Conservation (phyloP, 2,888 invertebrate species). For the Glaucopsyche alexis region DNA sequence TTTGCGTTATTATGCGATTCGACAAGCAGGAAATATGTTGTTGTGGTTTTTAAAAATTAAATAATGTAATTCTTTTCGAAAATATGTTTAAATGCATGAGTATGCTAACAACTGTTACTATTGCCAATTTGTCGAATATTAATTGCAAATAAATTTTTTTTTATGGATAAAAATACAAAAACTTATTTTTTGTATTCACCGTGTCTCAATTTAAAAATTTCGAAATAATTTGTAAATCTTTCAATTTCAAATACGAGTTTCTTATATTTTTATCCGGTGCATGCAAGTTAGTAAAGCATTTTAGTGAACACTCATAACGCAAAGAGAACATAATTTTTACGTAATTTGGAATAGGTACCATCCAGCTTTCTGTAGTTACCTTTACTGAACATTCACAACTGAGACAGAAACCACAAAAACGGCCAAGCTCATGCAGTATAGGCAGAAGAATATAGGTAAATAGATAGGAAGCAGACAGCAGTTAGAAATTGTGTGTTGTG, state of each 20-base stretch:
- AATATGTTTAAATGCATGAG: background rate
- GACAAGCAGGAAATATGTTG: background rate
- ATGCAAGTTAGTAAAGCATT: background rate
- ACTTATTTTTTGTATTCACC: background rate
- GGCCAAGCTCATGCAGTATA: slow-evolving; percentile 36
- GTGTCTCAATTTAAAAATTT: background rate
- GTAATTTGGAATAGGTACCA: background rate
- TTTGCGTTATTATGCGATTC: background rate
- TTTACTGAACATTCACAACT: background rate
- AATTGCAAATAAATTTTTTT: background rate
- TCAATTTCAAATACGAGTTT: background rate
- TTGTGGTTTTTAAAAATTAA: too few relatives aligned
- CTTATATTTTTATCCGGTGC: slow-evolving; percentile 3
- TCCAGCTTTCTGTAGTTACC: slow-evolving; percentile 15
- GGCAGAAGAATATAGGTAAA: slow-evolving; percentile 29
- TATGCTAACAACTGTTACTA: background rate
- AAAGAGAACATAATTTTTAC: background rate
- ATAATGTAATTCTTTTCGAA: background rate
- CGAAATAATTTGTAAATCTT: background rate
- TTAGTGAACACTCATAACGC: slow-evolving; percentile 1
- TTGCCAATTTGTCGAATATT: slow-evolving; percentile 6
- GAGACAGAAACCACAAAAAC: slow-evolving; percentile 16
- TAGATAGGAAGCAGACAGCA: slow-evolving; percentile 34
- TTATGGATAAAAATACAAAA: slow-evolving; percentile 12
- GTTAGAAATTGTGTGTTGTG: slow-evolving; percentile 38